Conservation (phyloP, 2,888 invertebrate species). For the Pomacea canaliculata region DNA sequence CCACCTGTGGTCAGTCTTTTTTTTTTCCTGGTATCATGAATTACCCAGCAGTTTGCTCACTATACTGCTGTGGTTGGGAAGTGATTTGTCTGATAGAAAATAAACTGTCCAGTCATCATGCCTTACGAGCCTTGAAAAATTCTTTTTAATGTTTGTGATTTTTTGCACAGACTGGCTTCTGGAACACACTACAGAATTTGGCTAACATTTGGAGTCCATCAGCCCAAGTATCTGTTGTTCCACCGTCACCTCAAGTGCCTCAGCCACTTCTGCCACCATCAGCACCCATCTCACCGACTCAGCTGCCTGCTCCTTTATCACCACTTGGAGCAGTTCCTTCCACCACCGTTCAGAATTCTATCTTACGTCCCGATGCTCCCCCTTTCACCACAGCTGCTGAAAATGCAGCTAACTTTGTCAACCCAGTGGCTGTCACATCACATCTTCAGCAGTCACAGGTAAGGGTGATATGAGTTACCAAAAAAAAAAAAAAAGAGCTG, state of each 20-base stretch:
- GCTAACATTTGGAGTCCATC: constrained; percentile 51
- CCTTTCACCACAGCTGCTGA: constrained; percentile 26
- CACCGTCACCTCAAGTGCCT: constrained; percentile 6
- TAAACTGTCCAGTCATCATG: background rate
- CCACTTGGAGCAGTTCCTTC: constrained; percentile 11
- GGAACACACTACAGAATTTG: constrained; percentile 49
- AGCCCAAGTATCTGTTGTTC: constrained; percentile 8
- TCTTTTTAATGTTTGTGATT: background rate
- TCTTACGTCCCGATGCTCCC: constrained; percentile 28
- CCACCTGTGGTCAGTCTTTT: constrained; percentile 35
- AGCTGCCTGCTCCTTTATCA: constrained; percentile 15
- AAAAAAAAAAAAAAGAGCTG: no score
- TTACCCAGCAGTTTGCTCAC: background rate
- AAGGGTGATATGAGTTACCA: background rate
- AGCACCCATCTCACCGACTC: constrained; percentile 14
- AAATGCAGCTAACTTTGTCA: constrained; percentile 23
- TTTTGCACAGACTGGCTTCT: constrained; percentile 36
- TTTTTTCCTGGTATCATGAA: background rate
- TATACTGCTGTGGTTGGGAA: background rate
- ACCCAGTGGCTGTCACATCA: constrained; percentile 18
- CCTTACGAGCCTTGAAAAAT: background rate
- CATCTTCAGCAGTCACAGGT: constrained; percentile 5
- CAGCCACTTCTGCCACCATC: constrained; percentile 1
- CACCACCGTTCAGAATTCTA: constrained; percentile 29
- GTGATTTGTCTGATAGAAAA: background rate